Percentiles rank a stretch among this genome's conserved stretches.
These are phyloP conservation scores for Encarsia formosa DNA, from an alignment of 2,888 invertebrate species.

Conservation along the genomic window DNA sequence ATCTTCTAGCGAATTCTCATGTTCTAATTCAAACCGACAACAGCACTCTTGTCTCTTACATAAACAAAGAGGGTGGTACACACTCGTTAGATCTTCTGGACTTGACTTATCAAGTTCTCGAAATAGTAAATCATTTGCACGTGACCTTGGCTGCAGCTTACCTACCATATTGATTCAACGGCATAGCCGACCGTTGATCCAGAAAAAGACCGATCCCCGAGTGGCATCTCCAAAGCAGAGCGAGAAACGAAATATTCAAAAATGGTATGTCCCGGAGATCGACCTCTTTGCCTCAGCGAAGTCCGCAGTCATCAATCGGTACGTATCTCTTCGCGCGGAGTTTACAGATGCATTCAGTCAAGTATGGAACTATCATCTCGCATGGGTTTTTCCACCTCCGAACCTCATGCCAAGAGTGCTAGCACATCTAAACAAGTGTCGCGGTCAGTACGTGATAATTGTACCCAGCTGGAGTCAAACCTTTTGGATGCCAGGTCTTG, in stretches of 20 bases:
- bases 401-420: slow-evolving; percentile 25
- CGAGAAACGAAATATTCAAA: slow-evolving; percentile 25
- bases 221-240: slow-evolving; percentile 23
- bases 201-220: slow-evolving; percentile 19
- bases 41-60: slow-evolving; percentile 19
- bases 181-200: slow-evolving; percentile 35
- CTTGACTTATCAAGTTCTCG: slow-evolving; percentile 17
- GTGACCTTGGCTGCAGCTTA: slow-evolving; percentile 29
- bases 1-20: slow-evolving; percentile 7
- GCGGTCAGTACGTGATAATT: slow-evolving; percentile 16
- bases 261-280: slow-evolving; percentile 26
- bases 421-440: slow-evolving; percentile 22
- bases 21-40: slow-evolving; percentile 27
- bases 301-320: slow-evolving; percentile 19
- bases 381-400: slow-evolving; percentile 26
- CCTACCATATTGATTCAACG: slow-evolving; percentile 37
- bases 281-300: slow-evolving; percentile 27
- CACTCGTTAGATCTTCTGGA: slow-evolving; percentile 16
- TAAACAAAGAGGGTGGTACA: slow-evolving; percentile 25
- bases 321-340: slow-evolving; percentile 20
- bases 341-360: slow-evolving; percentile 28
- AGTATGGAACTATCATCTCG: slow-evolving; percentile 17
- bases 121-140: slow-evolving; percentile 12
- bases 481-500: slow-evolving; percentile 25
- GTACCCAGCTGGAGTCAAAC: slow-evolving; percentile 23